Evolutionary conservation across 2,113 vertebrate species (phyloP).

Genomic region (Vanacampus margaritifer): DNA sequence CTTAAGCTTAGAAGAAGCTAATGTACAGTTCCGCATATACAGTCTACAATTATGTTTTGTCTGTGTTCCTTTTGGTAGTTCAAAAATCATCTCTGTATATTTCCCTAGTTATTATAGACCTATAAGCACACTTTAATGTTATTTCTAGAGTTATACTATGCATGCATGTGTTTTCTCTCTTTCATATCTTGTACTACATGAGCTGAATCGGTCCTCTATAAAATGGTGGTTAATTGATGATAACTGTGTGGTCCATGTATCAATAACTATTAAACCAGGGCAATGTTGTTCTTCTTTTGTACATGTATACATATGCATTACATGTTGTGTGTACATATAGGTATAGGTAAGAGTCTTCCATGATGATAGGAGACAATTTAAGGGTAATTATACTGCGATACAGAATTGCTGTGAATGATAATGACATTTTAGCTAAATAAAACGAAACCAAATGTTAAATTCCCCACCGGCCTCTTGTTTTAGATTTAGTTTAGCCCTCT

Average conservation of each 20-base stretch:
- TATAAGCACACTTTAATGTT: constrained; percentile 3
- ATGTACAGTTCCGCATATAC: not conserved
- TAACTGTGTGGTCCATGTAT: constrained; percentile 10
- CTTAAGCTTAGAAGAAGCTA: constrained; percentile 2
- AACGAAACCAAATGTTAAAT: not conserved
- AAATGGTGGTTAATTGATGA: constrained; percentile 42
- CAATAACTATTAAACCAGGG: constrained; percentile 23
- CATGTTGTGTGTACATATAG: not conserved
- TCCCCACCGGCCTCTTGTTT: constrained; percentile 10
- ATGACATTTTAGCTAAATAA: not conserved
- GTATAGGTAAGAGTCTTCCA: constrained; percentile 53
- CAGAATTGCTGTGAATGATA: constrained; percentile 8
- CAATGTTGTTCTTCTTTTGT: constrained; percentile 40
- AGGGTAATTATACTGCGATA: constrained; percentile 20
- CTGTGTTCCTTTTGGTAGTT: constrained; percentile 1
- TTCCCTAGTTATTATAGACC: not conserved
- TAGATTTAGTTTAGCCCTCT: constrained; percentile 39
- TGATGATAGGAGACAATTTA: constrained; percentile 20
- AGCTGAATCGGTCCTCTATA: constrained; percentile 43
- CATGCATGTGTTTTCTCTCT: constrained; percentile 48
- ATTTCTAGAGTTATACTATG: constrained; percentile 48
- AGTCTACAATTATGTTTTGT: not conserved
- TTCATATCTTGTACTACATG: constrained; percentile 47
- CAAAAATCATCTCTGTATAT: not conserved
- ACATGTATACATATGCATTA: constrained; percentile 46